Evolutionary conservation across 1,140 invertebrate genomes (phyloP), one percentile per base, ranked within the genome.

Genomic region (Tetramorium parvispinum): DNA sequence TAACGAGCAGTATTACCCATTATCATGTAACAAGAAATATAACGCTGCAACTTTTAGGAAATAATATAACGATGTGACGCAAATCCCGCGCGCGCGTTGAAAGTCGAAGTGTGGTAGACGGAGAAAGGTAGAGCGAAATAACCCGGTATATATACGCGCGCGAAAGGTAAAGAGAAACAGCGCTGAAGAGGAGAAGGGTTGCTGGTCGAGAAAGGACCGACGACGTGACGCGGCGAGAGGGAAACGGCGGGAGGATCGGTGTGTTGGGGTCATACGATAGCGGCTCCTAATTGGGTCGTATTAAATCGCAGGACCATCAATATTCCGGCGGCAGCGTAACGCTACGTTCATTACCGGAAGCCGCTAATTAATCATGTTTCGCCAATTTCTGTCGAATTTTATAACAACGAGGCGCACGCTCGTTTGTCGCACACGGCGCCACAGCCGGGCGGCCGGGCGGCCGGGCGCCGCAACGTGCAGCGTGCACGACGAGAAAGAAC

Each of bases 301-400:
- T 90, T 82, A 89, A 82, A 90, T 89, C 76, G 40, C 68, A 61
- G 68, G 79, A 63, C 63, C 88, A 89, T 89, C 82, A 65, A 90
- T 83, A 87, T 81, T 73, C 88, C 46, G 43, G 57, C 61, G 77
- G 68, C 57, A 87, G 53, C 49, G 61, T 53, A 70, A 37, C 57
- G 73, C 18, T 57, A 53, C 88, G 89, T 90, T 90, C 88, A 78
- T 90, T 90, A 90, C 53, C 61, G 43, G 43, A 46, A 57, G n/a
- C 81, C 63, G 68, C 86, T 90, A 90, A 90, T 90, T 90, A 90
- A 89, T 71, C 70, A 78, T 78, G 86, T 90, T 90, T 88, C 51
- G 37, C 79, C 79, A 61, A 78, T 85, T 87, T 68, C 81, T 85
- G 66, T 24, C 79, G 24, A 85, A 90, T 79, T 89, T 90, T 89